Percentiles rank a stretch among this genome's conserved stretches.
phyloP scores from a whole-genome alignment of 37 sponge, comb jelly and placozoan genomes.

The Petrosia ficiformis region DNA sequence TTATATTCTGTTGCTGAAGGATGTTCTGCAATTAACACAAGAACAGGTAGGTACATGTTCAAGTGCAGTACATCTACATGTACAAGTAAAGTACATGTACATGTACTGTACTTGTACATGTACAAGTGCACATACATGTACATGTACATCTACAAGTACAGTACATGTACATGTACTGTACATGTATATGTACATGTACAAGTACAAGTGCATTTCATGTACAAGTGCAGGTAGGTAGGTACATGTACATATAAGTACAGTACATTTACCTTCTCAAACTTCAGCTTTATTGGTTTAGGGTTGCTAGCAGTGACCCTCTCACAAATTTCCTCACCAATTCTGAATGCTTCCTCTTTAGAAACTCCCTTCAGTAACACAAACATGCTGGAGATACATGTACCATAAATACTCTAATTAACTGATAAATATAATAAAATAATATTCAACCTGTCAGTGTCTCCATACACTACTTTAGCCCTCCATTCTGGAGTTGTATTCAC shows the following conservation, averaged over 20 bases:
- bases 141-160: too few species aligned
- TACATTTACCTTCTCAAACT: slow-evolving; percentile 83
- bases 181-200: too few species aligned
- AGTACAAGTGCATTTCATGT: too few species aligned
- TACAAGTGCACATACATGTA: too few species aligned
- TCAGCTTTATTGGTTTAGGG: slow-evolving; percentile 92
- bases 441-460: slow-evolving; percentile 89
- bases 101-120: too few species aligned
- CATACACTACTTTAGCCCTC: slow-evolving; percentile 91
- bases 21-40: neutral
- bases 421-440: neutral
- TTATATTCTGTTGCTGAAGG: too few species aligned
- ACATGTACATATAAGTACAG: neutral
- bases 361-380: slow-evolving; percentile 84
- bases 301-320: slow-evolving; percentile 74
- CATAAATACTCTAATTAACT: neutral
- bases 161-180: too few species aligned
- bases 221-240: neutral
- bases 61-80: too few species aligned
- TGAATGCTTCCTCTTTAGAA: slow-evolving; percentile 80
- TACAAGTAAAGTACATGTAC: too few species aligned
- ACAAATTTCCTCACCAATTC: slow-evolving; percentile 80
- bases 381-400: slow-evolving; percentile 35
- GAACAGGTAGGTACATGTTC: neutral
- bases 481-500: slow-evolving; percentile 78